Base-by-base conservation (phyloP, 1,140 invertebrate species). In the Hylaeus volcanicus region DNA sequence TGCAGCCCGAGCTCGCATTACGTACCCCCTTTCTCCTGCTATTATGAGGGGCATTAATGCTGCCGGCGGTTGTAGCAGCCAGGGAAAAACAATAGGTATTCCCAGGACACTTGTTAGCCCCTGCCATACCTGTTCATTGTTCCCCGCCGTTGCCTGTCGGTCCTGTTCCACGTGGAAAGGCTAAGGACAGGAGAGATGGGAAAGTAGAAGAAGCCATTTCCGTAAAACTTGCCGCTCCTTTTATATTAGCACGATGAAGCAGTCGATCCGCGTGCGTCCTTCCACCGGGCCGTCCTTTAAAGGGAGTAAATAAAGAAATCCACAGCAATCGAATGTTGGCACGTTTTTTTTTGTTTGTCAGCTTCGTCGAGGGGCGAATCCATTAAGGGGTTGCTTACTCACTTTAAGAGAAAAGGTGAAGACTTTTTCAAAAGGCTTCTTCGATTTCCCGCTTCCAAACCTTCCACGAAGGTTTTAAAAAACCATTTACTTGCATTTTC, bases 241-340 rank as follows among this genome's bases (percentile, higher is more conserved):
- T 63, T 73, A 37, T 64, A 55, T 66, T 65, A 78, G 58, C 51
- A 48, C 6, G 37, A 65, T 14, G 51, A n/a, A 65, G 15, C 15
- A 11, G 26, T 12, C 26, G 37, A 66, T 37, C 37, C 56, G 39
- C 15, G 15, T 66, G 26, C n/a, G 70, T 6, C 56, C 5, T 37
- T 61, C 61, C 51, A 82, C 64, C 77, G 63, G 63, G 64, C 61
- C 61, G 60, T 60, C 76, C 81, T 63, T 86, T 64, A 74, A 83
- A 37, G 5, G 58, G 26, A 60, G 85, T 81, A 87, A 88, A 87
- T 83, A 89, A 83, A 58, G 45, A 48, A 80, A 75, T 81, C 43
- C 70, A 81, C 60, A 78, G 78, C 78, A 87, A 88, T 88, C 76
- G 87, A 87, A 87, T 87, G 81, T 87, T 75, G 58, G 74, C 81